Base-by-base conservation (phyloP, 2,113 vertebrate genomes). In the Spheniscus mendiculus region DNA sequence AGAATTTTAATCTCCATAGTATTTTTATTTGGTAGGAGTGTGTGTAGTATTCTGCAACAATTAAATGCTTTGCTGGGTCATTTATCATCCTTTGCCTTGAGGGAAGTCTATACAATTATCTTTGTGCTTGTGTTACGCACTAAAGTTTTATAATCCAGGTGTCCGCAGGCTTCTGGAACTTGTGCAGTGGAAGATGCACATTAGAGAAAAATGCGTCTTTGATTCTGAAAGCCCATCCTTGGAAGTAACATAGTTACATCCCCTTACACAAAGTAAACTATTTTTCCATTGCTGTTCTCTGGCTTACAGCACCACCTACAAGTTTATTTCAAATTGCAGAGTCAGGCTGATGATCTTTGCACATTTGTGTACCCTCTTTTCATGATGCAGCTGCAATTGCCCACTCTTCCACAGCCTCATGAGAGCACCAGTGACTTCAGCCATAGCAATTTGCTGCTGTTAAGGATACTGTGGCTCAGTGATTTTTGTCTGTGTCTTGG, bases 1-100 rank as follows among this genome's bases (percentile, higher is more conserved):
- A 94, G 74, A 92, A 76, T 95, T 89, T 83, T 78, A 66, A 80
- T 95, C 52, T 85, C 29, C 5, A 3, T 70, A 42, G 42, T 72
- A 5, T 56, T 63, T 53, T 13, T 34, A 15, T 36, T 32, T 32
- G 5, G 8, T 66, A 63, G 42, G 36, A 63, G 5, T 32, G 30
- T 78, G 40, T 77, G 36, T 73, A 83, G 70, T 89, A 85, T 84
- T 90, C 32, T 76, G 45, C 50, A 90, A 91, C 81, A 77, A 38
- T 59, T 29, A 83, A 93, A 70, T 78, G 66, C 29, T 89, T 92
- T 69, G 16, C 66, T 82, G 66, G 16, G 50, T 83, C 62, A 52
- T 94, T 95, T 92, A 71, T 95, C 94, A 92, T 83, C 20, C 53
- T 74, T 90, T 94, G 47, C 66, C 76, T 73, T 53, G 47, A 70